A percentile compares a stretch with the other conserved stretches of the same genome.
phyloP scores from a whole-genome alignment of 2,888 invertebrate species.

The Meta bourneti region DNA sequence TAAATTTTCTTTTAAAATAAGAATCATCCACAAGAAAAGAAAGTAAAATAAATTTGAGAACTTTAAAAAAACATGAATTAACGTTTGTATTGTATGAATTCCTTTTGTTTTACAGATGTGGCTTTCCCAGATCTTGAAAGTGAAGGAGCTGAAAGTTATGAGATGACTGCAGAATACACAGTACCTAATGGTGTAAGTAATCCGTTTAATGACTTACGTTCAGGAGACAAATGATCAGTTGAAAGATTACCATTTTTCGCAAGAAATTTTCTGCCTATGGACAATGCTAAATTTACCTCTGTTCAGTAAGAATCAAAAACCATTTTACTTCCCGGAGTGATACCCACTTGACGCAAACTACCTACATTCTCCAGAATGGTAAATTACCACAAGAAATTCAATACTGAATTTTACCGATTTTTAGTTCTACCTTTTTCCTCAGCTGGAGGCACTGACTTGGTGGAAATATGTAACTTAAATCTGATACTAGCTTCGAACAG shows the following conservation, averaged over 20 bases:
- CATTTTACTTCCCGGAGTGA: not conserved
- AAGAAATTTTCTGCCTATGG: not conserved
- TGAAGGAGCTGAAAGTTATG: slow-evolving; percentile 22
- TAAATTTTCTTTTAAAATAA: no score
- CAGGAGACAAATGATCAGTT: no score
- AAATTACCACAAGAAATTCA: not conserved
- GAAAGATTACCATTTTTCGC: not conserved
- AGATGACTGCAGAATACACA: slow-evolving; percentile 55
- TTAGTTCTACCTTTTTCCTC: no score
- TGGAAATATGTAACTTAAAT: no score
- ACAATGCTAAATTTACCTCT: not conserved
- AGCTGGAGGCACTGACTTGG: no score
- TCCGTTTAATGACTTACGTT: no score
- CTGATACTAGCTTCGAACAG: no score
- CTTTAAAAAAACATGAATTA: not conserved
- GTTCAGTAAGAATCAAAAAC: not conserved
- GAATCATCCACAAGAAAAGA: no score
- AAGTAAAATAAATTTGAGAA: not conserved
- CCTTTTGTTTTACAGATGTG: slow-evolving; percentile 1
- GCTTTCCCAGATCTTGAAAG: slow-evolving; percentile 39
- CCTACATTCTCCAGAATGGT: not conserved
- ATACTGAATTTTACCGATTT: no score
- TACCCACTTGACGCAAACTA: not conserved
- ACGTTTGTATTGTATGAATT: not conserved
- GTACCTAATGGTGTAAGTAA: slow-evolving; percentile 34